Evolutionary conservation across 2,113 vertebrate genomes (phyloP), one percentile per base, ranked within the genome.

Genomic region (Phrynocephalus versicolor): DNA sequence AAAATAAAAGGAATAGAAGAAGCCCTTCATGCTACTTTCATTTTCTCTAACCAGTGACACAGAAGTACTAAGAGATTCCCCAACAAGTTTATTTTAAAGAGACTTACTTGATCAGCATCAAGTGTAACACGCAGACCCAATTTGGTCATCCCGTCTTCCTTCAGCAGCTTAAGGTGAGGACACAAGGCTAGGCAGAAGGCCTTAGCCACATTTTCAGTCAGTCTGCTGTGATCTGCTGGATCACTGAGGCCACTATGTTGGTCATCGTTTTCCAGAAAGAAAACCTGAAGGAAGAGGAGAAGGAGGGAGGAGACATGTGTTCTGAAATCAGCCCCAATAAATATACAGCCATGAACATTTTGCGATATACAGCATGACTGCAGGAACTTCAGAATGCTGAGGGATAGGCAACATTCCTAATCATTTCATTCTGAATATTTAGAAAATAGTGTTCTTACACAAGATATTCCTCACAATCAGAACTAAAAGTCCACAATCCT

Each of bases 61-160:
- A 62, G 69, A 70, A 81, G 14, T 8, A 25, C 18, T 6, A 58
- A 16, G 60, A 19, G 72, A 21, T 19, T 16, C 77, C 21, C n/a
- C 4, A 14, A 37, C 69, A 83, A 55, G 12, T 27, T 37, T 2
- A 0, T 72, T 1, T 45, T 21, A 41, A 51, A 51, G 10, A 51
- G 45, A 86, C 93, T 93, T 91, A 99, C 99, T 97, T 99, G 98
- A 90, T 99, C 99, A 0, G 98, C 97, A 95, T 99, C 98, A 39
- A 99, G 97, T 0, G 98, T 99, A 87, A 99, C 97, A 30, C 99
- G 97, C 35, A 99, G 95, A 0, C 98, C 98, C 82, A 99, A 95
- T 78, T 99, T 98, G 37, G 98, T 98, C 98, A 98, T 98, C 81
- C 98, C 98, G 58, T 99, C 99, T 95, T 99, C 99, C 90, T 99